Evolutionary conservation across 2,797 vertebrate species (phyloP).

Genomic region (Pristis pectinata): DNA sequence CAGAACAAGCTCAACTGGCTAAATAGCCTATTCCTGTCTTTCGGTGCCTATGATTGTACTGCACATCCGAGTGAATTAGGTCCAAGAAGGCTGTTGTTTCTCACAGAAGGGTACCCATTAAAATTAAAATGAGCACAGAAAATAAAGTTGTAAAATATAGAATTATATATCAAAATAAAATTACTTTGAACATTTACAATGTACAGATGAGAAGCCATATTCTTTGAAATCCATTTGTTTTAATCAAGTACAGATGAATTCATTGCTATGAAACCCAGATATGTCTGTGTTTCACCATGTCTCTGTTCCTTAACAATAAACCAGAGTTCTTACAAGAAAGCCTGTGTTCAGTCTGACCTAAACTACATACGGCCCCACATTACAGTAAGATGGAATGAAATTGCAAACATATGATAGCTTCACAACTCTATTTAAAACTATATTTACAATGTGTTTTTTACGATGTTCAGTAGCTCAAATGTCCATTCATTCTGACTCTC

Average conservation of each 20-base stretch:
- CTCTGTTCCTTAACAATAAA: neutral
- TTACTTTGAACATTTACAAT: neutral
- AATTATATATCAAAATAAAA: too few relatives aligned
- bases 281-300: neutral
- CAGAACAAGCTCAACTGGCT: too few relatives aligned
- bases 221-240: neutral
- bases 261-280: neutral
- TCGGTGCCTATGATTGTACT: too few relatives aligned
- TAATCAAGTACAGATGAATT: neutral
- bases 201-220: neutral
- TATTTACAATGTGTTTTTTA: neutral
- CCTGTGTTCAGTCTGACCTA: neutral
- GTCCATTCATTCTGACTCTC: neutral
- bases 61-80: too few relatives aligned
- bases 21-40: neutral
- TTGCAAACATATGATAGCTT: neutral
- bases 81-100: too few relatives aligned
- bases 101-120: too few relatives aligned
- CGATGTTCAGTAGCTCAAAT: neutral
- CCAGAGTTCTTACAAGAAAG: neutral
- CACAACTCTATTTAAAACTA: constrained; percentile 26
- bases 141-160: too few relatives aligned
- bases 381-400: neutral
- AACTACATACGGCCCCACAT: neutral
- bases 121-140: too few relatives aligned